Evolutionary conservation across 2,797 vertebrate species (phyloP).

Genomic region (Brotula barbata): DNA sequence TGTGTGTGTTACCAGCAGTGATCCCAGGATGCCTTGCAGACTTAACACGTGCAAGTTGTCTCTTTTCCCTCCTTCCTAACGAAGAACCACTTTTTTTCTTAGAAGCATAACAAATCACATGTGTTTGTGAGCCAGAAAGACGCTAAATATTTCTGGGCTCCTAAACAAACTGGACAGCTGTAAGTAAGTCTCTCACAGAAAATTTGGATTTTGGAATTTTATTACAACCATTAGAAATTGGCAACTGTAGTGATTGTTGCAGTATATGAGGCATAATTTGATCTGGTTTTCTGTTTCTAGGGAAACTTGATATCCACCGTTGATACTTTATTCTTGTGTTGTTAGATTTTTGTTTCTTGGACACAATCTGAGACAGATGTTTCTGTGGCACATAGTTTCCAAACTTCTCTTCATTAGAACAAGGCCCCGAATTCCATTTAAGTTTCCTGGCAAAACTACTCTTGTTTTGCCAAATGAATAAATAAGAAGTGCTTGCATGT

Average conservation of each 20-base stretch:
- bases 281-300: constrained; percentile 29
- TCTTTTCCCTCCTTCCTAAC: constrained; percentile 35
- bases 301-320: constrained; percentile 17
- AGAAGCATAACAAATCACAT: constrained; percentile 73
- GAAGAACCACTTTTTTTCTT: constrained; percentile 44
- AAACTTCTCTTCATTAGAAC: constrained; percentile 33
- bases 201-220: constrained; percentile 53
- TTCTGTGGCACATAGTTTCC: constrained; percentile 39
- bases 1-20: constrained; percentile 2
- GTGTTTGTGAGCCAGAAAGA: constrained; percentile 73
- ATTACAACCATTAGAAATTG: constrained; percentile 51
- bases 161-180: constrained; percentile 67
- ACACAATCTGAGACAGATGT: constrained; percentile 63
- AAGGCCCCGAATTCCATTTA: constrained; percentile 20
- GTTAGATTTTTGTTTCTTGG: constrained; percentile 37
- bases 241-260: constrained; percentile 34
- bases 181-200: constrained; percentile 37
- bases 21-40: neutral
- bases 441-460: neutral
- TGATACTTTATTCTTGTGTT: constrained; percentile 40
- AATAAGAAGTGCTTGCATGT: neutral
- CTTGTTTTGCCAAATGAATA: neutral
- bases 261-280: constrained; percentile 10
- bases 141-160: constrained; percentile 75
- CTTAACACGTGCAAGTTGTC: constrained; percentile 40